These are phyloP conservation scores for Miniopterus natalensis DNA, from an alignment of 2,113 vertebrate genomes.

Conservation along the genomic window DNA sequence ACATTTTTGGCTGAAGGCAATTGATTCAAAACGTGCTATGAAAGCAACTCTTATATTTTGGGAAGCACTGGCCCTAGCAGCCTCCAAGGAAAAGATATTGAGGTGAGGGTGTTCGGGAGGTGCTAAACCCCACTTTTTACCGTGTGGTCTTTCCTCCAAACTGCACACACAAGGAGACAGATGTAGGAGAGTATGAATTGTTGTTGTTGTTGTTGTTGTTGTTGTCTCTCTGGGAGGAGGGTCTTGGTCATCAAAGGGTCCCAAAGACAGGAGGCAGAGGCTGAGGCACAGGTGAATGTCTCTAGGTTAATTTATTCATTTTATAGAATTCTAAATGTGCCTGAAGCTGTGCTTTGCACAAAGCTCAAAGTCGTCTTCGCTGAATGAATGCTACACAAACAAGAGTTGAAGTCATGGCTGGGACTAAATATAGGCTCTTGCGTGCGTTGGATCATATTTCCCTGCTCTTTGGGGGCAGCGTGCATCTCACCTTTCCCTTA, in stretches of 20 bases:
- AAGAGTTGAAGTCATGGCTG: background rate
- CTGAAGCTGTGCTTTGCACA: background rate
- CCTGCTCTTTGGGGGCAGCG: background rate
- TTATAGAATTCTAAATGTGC: background rate
- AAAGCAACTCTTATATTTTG: background rate
- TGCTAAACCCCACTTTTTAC: background rate
- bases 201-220: too few relatives aligned
- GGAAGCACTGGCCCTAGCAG: background rate
- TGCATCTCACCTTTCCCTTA: conserved; percentile 55
- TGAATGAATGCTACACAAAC: background rate
- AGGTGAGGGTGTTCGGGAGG: background rate
- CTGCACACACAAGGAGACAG: background rate
- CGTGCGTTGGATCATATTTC: background rate
- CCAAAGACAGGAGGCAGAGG: background rate
- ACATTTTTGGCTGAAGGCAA: background rate
- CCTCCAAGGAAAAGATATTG: background rate
- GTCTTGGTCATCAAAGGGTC: background rate
- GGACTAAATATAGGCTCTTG: conserved; percentile 18
- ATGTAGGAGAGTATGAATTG: background rate
- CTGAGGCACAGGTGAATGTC: background rate
- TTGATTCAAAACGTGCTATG: background rate
- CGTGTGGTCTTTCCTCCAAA: background rate
- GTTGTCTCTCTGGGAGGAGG: background rate
- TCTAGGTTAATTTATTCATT: background rate
- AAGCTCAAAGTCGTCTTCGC: background rate